Evolutionary conservation across 2,888 invertebrate genomes (phyloP), one percentile per base, ranked within the genome.

Genomic region (Drosophila siamana): DNA sequence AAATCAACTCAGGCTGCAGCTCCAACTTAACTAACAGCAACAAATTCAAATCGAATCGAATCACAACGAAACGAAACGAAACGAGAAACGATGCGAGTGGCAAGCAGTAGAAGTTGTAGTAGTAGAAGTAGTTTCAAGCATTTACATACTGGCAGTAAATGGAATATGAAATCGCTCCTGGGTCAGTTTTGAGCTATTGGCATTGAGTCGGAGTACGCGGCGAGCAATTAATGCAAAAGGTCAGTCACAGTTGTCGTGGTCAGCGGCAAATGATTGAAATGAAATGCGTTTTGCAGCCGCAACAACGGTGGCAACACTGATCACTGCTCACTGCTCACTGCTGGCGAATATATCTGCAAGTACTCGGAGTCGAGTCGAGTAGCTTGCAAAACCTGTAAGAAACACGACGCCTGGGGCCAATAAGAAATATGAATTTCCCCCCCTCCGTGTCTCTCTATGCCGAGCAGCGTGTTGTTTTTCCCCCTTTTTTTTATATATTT

Each of bases 211-310:
- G 48, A 61, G 62, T 56, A 55, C 57, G 69, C 36, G 43, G 38
- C 2, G 44, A 57, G 72, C 82, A 83, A 84, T 84, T 86, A 83
- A 83, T 80, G 78, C 82, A 80, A 84, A 83, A 83, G 86, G 86
- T 83, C 86, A 83, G 59, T 33, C 40, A 9, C 22, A 33, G 54
- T 40, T 30, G n/a, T 19, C 44, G 44, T 59, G 68, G 48, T 51
- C 69, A 57, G 57, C 51, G 44, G 7, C 24, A n/a, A 48, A 33
- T 66, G 30, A 43, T 46, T 38, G 61, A 46, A 44, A 24, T 26
- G 44, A 44, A 54, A 24, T 59, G 55, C 26, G 40, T 4, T 19
- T 43, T 40, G 71, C 66, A 64, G 63, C 63, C 50, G 66, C 54
- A 22, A 36, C 41, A 52, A 56, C 62, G 40, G 48, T 57, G 56